Conservation (phyloP, 2,888 invertebrate genomes). For the Drosophila macrospina region DNA sequence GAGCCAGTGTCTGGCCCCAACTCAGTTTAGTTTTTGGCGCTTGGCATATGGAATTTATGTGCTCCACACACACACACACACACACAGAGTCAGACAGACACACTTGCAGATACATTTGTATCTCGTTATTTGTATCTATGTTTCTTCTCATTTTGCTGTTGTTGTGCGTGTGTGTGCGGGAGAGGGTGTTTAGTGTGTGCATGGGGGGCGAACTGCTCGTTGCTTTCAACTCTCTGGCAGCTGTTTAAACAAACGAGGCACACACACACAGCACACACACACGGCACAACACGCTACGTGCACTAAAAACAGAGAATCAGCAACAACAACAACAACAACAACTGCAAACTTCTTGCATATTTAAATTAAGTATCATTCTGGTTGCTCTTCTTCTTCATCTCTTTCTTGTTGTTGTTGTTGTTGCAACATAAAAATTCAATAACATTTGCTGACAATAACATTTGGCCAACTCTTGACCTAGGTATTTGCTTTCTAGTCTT, state of each 20-base stretch:
- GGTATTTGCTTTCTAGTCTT: constrained; percentile 56
- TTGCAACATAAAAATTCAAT: constrained; percentile 71
- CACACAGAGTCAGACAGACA: constrained; percentile 13
- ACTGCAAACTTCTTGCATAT: constrained; percentile 37
- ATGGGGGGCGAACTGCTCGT: constrained; percentile 27
- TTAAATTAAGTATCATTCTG: constrained; percentile 7
- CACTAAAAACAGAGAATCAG: constrained; percentile 11
- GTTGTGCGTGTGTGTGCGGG: neutral
- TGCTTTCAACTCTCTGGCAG: constrained; percentile 60
- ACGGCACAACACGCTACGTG: constrained; percentile 18
- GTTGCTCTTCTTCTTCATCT: no score
- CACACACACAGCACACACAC: constrained; percentile 24
- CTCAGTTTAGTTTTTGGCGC: constrained; percentile 54
- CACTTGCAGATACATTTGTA: constrained; percentile 41
- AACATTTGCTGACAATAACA: constrained; percentile 61
- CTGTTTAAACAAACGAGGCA: constrained; percentile 70
- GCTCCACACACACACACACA: constrained; percentile 10
- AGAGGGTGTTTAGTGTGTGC: neutral
- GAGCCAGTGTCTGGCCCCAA: constrained; percentile 38
- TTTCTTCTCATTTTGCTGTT: constrained; percentile 56
- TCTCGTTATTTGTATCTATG: constrained; percentile 58
- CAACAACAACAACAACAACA: constrained; percentile 17
- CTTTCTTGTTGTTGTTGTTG: constrained; percentile 3
- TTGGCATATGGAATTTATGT: constrained; percentile 76
- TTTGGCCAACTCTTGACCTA: constrained; percentile 52